Conservation (phyloP, 2,888 invertebrate species). For the Andrena bucephala region DNA sequence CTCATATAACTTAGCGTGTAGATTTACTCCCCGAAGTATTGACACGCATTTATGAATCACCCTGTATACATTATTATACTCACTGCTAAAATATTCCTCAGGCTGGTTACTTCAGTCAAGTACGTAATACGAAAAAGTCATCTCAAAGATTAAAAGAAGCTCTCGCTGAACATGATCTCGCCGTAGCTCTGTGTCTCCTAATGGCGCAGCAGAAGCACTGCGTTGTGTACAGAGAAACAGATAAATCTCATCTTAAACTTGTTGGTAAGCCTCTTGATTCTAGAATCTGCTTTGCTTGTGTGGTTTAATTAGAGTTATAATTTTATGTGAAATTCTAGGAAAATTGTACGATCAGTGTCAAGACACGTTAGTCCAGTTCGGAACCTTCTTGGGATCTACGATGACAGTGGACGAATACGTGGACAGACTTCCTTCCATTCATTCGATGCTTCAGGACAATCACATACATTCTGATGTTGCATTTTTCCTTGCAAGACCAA, state of each 20-base stretch:
- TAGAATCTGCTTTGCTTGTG: too few relatives aligned
- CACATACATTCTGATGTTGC: constrained; percentile 98
- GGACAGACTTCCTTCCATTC: constrained; percentile 93
- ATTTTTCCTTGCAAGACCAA: constrained; percentile 98
- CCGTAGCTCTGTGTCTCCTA: constrained; percentile 95
- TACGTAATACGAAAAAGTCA: constrained; percentile 98
- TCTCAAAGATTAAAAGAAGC: constrained; percentile 98
- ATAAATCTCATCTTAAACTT: constrained; percentile 93
- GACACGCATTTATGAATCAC: too few relatives aligned
- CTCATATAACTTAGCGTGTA: too few relatives aligned
- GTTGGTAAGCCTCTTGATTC: constrained; percentile 87
- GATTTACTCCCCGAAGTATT: too few relatives aligned
- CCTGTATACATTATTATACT: not conserved
- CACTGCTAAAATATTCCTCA: constrained; percentile 4
- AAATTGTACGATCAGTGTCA: constrained; percentile 96
- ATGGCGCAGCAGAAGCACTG: constrained; percentile 99
- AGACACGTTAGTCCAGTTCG: constrained; percentile 99
- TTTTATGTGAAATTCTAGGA: constrained; percentile 79
- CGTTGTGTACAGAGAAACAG: constrained; percentile 94
- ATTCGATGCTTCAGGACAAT: constrained; percentile 95
- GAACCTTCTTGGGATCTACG: constrained; percentile 96
- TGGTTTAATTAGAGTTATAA: not conserved
- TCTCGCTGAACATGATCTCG: constrained; percentile 96
- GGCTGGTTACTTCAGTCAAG: constrained; percentile 99
- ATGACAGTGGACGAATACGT: constrained; percentile 98